Percentiles rank a stretch among this genome's conserved stretches.
Evolutionary conservation across 2,888 invertebrate species (phyloP).

Genomic region (Trichacis sp.): DNA sequence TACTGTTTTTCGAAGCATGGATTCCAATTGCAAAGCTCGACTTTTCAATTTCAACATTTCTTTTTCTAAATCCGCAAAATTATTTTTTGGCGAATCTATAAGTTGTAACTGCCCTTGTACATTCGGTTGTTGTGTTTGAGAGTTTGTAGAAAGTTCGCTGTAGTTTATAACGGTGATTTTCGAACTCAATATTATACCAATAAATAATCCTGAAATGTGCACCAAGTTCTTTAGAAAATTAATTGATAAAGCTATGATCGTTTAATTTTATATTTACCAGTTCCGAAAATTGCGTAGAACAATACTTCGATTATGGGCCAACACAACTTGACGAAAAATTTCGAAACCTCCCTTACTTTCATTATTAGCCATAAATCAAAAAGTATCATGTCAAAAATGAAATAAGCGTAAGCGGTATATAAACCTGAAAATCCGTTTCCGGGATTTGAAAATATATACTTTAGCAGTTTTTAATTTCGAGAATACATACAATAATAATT

Average conservation of each 20-base stretch:
- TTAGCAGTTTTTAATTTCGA: no score
- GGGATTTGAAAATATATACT: no score
- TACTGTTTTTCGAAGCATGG: slow-evolving; percentile 12
- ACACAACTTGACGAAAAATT: neutral
- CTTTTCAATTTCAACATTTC: slow-evolving; percentile 6
- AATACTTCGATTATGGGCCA: neutral
- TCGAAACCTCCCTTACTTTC: neutral
- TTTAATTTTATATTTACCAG: neutral
- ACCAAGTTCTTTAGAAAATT: no score
- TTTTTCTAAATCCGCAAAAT: no score
- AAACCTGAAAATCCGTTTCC: no score
- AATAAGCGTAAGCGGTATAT: no score
- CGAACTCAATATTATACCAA: neutral
- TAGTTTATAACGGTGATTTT: no score
- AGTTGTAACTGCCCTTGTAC: neutral
- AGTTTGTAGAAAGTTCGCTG: neutral
- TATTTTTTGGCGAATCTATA: neutral
- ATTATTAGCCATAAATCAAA: neutral
- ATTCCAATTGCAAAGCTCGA: slow-evolving; percentile 2
- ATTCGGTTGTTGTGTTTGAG: neutral
- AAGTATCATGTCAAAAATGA: neutral
- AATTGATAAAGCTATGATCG: no score
- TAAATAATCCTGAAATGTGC: no score
- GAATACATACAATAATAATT: no score
- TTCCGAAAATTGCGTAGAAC: neutral